Conservation (phyloP, 2,113 vertebrate genomes). For the Oostethus manadensis region DNA sequence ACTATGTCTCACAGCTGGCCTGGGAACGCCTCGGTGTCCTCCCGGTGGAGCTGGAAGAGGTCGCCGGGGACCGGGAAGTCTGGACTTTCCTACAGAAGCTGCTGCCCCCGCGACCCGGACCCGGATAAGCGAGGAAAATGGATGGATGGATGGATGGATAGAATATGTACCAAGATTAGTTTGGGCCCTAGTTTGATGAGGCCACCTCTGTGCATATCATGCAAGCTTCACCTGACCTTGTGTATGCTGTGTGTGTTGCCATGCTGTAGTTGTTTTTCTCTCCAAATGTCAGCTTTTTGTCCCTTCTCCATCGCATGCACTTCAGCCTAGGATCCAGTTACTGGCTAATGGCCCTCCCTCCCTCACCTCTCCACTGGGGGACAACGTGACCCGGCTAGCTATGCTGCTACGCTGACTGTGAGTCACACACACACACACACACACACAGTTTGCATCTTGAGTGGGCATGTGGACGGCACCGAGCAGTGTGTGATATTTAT, state of each 20-base stretch:
- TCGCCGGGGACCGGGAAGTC: too few species aligned
- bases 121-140: too few species aligned
- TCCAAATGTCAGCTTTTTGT: slow-evolving; percentile 14
- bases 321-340: slow-evolving; percentile 51
- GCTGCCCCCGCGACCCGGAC: too few species aligned
- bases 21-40: too few species aligned
- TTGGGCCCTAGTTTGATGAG: too few species aligned
- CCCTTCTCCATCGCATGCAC: slow-evolving; percentile 20
- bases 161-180: too few species aligned
- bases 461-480: background rate
- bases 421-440: slow-evolving; percentile 12
- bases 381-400: slow-evolving; percentile 45
- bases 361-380: slow-evolving; percentile 21
- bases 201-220: too few species aligned
- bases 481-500: background rate
- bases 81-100: too few species aligned
- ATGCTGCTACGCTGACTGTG: slow-evolving; percentile 8
- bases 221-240: background rate
- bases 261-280: slow-evolving; percentile 16
- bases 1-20: too few species aligned
- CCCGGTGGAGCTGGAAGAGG: too few species aligned
- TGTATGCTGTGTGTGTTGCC: slow-evolving; percentile 10
- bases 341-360: slow-evolving; percentile 49
- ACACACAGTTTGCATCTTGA: background rate
- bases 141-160: too few species aligned